Conservation (phyloP, 2,113 vertebrate genomes). For the Ophthalmolycus amberensis region DNA sequence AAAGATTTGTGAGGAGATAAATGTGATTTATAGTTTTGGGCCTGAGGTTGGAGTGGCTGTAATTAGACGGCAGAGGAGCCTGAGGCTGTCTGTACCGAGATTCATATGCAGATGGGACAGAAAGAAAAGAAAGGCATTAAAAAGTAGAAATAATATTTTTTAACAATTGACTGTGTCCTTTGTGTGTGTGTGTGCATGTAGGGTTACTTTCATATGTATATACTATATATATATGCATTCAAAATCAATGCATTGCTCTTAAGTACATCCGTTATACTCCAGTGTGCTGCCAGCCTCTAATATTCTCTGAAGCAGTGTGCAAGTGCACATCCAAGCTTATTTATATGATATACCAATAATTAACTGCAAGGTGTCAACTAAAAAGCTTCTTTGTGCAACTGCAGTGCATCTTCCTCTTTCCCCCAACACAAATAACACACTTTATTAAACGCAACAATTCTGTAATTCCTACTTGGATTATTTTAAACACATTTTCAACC, state of each 20-base stretch:
- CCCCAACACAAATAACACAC: not conserved
- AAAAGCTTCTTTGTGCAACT: not conserved
- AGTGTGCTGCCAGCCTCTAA: not conserved
- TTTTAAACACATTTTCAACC: not conserved
- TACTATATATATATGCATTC: not conserved
- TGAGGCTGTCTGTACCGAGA: not conserved
- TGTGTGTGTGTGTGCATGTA: not conserved
- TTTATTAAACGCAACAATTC: not conserved
- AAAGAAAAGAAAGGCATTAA: not conserved
- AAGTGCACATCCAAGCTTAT: not conserved
- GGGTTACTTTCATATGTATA: not conserved
- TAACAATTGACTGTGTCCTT: not conserved
- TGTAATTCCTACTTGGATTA: not conserved
- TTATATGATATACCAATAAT: not conserved
- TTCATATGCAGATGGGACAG: not conserved
- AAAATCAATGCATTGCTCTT: not conserved
- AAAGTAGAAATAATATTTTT: not conserved
- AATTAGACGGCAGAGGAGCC: not conserved
- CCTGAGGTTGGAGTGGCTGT: not conserved
- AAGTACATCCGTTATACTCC: constrained; percentile 5
- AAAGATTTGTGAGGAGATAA: not conserved
- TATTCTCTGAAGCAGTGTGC: not conserved
- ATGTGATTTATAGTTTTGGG: constrained; percentile 23
- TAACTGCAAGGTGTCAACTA: not conserved
- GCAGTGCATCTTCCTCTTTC: not conserved